phyloP scores from a whole-genome alignment of 92 coral and sea anemone species.

The Desmophyllum pertusum region DNA sequence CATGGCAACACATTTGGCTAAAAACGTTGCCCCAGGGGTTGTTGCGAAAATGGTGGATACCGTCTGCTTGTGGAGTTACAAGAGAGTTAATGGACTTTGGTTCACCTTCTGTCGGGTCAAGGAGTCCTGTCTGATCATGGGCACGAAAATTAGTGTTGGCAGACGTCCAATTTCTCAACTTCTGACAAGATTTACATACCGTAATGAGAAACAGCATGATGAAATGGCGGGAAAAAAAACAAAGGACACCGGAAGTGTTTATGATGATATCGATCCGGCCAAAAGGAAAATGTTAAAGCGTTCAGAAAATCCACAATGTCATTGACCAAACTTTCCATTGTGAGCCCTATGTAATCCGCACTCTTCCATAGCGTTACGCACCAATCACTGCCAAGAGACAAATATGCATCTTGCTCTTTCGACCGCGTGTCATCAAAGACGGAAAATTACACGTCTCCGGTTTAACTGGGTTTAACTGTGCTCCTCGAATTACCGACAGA shows the following conservation, averaged over 20 bases:
- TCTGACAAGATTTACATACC: not conserved
- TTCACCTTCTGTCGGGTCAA: not conserved
- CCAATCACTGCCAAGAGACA: constrained; percentile 1
- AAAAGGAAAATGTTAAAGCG: not conserved
- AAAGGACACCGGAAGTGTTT: constrained; percentile 36
- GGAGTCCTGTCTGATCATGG: not conserved
- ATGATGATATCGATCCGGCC: no score
- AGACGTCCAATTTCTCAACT: not conserved
- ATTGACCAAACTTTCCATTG: not conserved
- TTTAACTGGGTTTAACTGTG: not conserved
- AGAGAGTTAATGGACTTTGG: not conserved
- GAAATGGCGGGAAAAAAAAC: constrained; percentile 40
- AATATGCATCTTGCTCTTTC: not conserved
- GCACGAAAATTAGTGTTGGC: constrained; percentile 6
- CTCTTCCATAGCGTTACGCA: constrained; percentile 12
- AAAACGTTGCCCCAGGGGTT: constrained; percentile 15
- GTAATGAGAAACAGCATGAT: not conserved
- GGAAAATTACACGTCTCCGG: constrained; percentile 2
- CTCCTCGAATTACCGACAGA: constrained; percentile 14
- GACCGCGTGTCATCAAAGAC: not conserved
- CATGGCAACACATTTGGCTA: constrained; percentile 3
- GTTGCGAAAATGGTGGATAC: not conserved
- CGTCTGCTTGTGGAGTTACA: not conserved
- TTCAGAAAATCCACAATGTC: not conserved
- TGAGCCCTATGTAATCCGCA: not conserved